phyloP scores from a whole-genome alignment of 2,797 vertebrate genomes.

The Argya squamiceps region DNA sequence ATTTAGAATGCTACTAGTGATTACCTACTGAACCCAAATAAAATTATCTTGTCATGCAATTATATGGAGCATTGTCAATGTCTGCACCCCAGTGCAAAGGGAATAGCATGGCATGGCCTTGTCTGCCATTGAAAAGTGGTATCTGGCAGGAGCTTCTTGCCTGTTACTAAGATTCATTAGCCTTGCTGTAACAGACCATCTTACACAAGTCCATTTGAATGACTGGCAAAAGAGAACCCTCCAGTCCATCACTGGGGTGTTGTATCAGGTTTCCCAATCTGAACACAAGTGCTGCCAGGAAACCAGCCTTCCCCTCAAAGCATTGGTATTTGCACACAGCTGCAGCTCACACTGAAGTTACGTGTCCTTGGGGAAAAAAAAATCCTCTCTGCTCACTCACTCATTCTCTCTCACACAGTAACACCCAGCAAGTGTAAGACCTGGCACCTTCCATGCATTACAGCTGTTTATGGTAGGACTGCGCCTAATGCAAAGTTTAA shows the following conservation, averaged over 20 bases:
- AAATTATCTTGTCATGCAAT: background rate
- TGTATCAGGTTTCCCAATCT: background rate
- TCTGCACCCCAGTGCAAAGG: background rate
- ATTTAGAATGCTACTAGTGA: background rate
- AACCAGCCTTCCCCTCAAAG: background rate
- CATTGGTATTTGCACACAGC: background rate
- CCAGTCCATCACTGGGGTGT: background rate
- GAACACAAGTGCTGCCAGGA: background rate
- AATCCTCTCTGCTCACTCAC: background rate
- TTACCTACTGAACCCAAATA: background rate
- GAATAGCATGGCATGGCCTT: background rate
- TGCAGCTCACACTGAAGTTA: background rate
- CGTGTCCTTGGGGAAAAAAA: accelerated
- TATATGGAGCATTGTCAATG: background rate
- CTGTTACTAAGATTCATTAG: background rate
- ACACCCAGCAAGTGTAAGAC: background rate
- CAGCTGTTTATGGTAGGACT: background rate
- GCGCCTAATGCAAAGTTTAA: background rate
- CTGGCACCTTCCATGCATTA: background rate
- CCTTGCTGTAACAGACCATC: background rate
- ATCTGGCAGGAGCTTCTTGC: background rate
- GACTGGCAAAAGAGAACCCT: background rate
- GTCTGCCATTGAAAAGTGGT: background rate
- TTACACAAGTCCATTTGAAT: background rate
- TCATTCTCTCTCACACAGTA: background rate